A percentile compares a stretch with the other conserved stretches of the same genome.
Conservation (phyloP, 37 sponge, comb jelly and placozoan species). For the Diacarnus erythraeanus region DNA sequence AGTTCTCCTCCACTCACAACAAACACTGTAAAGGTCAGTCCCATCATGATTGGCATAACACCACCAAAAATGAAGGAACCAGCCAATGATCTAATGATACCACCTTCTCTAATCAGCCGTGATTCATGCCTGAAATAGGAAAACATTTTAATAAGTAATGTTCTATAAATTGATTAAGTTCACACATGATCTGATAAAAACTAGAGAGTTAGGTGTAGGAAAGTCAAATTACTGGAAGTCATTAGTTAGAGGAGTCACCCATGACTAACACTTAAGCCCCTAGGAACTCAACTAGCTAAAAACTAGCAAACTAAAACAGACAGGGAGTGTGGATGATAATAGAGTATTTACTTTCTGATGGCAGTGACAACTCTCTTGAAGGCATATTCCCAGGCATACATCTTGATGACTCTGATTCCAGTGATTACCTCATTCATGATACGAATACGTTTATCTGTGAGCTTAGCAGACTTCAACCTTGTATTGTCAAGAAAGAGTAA, state of each 20-base stretch:
- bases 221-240: too few relatives aligned
- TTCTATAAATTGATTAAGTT: neutral
- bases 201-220: too few relatives aligned
- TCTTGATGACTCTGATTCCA: conserved; percentile 88
- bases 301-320: too few relatives aligned
- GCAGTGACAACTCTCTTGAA: conserved; percentile 38
- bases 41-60: conserved; percentile 15
- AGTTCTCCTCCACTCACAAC: conserved; percentile 26
- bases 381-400: conserved; percentile 92
- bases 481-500: neutral
- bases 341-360: conserved; percentile 11
- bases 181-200: too few relatives aligned
- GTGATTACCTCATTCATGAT: conserved; percentile 86
- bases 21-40: conserved; percentile 44
- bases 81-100: neutral
- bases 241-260: too few relatives aligned
- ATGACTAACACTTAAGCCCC: too few relatives aligned
- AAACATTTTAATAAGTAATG: neutral
- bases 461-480: conserved; percentile 66
- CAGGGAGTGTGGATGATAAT: too few relatives aligned
- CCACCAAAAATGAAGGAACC: conserved; percentile 6
- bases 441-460: conserved; percentile 72
- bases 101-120: neutral
- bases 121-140: conserved; percentile 41
- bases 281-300: too few relatives aligned